Conservation (phyloP, 2,888 invertebrate genomes). For the Ennomos fuscantarius region DNA sequence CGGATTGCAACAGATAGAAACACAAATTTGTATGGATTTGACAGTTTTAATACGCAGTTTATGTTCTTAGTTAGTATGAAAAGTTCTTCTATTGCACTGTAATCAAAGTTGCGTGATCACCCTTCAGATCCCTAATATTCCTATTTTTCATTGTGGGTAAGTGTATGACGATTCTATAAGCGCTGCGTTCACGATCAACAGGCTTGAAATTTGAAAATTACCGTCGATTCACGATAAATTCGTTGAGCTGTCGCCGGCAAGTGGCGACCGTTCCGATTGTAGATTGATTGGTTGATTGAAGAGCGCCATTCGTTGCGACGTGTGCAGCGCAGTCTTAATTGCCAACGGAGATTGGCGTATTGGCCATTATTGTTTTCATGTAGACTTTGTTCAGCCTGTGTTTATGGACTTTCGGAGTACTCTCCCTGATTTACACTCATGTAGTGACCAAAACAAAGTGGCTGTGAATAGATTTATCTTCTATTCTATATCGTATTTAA, state of each 20-base stretch:
- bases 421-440: too few species aligned
- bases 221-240: constrained; percentile 79
- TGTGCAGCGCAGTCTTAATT: constrained; percentile 79
- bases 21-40: too few species aligned
- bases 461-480: too few species aligned
- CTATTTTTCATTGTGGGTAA: too few species aligned
- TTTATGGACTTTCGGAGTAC: not conserved
- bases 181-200: constrained; percentile 61
- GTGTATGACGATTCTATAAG: not conserved
- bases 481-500: too few species aligned
- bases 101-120: too few species aligned
- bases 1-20: too few species aligned
- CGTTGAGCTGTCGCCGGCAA: constrained; percentile 80
- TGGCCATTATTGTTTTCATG: constrained; percentile 59
- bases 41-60: too few species aligned
- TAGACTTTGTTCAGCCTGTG: constrained; percentile 10
- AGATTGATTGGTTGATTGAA: constrained; percentile 85
- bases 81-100: too few species aligned
- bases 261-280: constrained; percentile 81
- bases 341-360: constrained; percentile 78
- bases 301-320: constrained; percentile 80
- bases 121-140: too few species aligned
- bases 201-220: constrained; percentile 81
- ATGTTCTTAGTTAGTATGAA: too few species aligned
- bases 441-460: too few species aligned